Evolutionary conservation across 2,113 vertebrate species (phyloP), one percentile per base, ranked within the genome.

Genomic region (Seriola quinqueradiata): DNA sequence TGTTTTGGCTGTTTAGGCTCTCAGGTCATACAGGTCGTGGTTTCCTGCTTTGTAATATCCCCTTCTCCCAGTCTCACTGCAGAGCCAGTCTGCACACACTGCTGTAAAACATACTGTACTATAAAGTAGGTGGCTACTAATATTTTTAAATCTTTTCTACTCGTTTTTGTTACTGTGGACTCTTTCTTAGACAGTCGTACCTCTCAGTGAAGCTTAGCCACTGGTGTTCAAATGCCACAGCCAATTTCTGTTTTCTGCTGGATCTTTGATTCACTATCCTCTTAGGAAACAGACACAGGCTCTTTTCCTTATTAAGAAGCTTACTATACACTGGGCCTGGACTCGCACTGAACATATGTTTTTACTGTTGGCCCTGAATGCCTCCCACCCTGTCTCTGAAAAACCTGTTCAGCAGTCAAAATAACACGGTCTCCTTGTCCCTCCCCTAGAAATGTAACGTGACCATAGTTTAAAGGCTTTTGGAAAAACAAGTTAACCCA

Each of bases 401-500:
- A 90, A 92, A 92, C 90, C 84, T 77, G 89, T 88, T 90, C 42
- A 55, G 70, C 75, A 72, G 54, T 73, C 59, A 25, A 83, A 81
- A 75, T 74, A 77, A 83, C 72, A 52, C 58, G 9, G 25, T 66
- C 21, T 66, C 23, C 32, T 68, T 57, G 72, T 69, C 81, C 84
- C 90, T 48, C 73, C 83, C 48, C 28, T 57, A 0, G 40, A 67
- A 73, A 42, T 38, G 76, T 82, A 89, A 86, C 67, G 73, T 85
- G 78, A 80, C 55, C 28, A 21, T 73, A 64, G 50, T 71, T 81
- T 77, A 32, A 66, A 82, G 61, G 54, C 89, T 69, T 81, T 82
- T 76, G 72, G 81, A 90, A 90, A 91, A 94, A 92, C 91, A 83
- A 92, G 93, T 94, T 88, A 60, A 60, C 71, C 90, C 82, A 5